A percentile compares a stretch with the other conserved stretches of the same genome.
phyloP scores from a whole-genome alignment of 2,797 vertebrate genomes.

The Lagorchestes hirsutus region DNA sequence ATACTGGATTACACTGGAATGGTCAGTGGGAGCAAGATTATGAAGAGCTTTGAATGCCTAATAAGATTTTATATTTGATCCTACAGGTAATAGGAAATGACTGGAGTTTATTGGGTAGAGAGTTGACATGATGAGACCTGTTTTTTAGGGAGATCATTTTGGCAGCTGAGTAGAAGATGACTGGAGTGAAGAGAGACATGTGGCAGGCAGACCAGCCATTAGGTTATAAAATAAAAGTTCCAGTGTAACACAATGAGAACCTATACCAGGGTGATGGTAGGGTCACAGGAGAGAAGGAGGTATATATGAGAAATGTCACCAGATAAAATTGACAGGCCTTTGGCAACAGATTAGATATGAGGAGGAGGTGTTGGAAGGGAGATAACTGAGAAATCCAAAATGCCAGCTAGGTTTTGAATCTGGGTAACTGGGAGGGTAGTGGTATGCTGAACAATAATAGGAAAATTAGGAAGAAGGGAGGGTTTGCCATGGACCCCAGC shows the following conservation, averaged over 20 bases:
- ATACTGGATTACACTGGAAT: not conserved
- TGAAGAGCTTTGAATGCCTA: not conserved
- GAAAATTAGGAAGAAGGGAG: not conserved
- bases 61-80: not conserved
- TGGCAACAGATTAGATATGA: not conserved
- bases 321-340: not conserved
- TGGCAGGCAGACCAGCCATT: not conserved
- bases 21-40: not conserved
- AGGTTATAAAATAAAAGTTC: not conserved
- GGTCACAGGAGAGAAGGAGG: not conserved
- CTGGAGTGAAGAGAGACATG: not conserved
- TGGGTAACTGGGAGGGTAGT: not conserved
- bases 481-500: too few species aligned
- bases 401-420: not conserved
- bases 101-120: not conserved
- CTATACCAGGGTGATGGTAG: not conserved
- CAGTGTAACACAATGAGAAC: not conserved
- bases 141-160: not conserved
- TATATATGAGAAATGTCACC: not conserved
- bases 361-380: not conserved
- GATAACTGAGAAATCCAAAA: not conserved
- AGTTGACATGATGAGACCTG: not conserved
- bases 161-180: not conserved
- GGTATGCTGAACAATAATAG: not conserved
- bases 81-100: not conserved